These are phyloP conservation scores for Caenorhabditis brenneri DNA, from an alignment of 1,140 invertebrate genomes.

Conservation along the genomic window DNA sequence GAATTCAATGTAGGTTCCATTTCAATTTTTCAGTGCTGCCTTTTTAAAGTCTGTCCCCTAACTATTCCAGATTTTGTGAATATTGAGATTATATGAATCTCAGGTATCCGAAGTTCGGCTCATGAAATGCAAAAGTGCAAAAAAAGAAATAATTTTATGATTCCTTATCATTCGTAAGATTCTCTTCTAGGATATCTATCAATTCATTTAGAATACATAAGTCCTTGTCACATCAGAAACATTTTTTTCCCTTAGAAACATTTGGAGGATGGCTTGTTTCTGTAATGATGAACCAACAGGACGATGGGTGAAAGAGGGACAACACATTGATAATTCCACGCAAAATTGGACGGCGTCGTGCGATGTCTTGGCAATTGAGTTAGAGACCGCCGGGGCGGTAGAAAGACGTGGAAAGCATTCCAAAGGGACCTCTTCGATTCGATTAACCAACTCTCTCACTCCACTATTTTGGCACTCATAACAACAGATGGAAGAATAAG, in stretches of 20 bases:
- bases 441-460: neutral
- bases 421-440: conserved; percentile 10
- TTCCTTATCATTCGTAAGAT: too few relatives aligned
- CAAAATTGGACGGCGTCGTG: neutral
- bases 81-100: too few relatives aligned
- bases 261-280: neutral
- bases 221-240: conserved; percentile 6
- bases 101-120: too few relatives aligned
- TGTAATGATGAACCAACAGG: neutral
- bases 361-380: conserved; percentile 28
- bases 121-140: too few relatives aligned
- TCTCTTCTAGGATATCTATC: too few relatives aligned
- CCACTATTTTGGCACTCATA: conserved; percentile 19
- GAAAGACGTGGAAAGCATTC: conserved; percentile 3
- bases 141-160: too few relatives aligned
- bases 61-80: too few relatives aligned
- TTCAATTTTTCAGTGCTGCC: too few relatives aligned
- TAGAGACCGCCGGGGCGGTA: conserved; percentile 5
- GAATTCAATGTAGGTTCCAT: too few relatives aligned
- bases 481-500: conserved; percentile 15
- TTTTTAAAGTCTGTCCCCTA: too few relatives aligned
- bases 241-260: neutral
- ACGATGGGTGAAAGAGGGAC: neutral
- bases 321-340: conserved; percentile 41
- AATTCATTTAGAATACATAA: too few relatives aligned